These are phyloP conservation scores for Epicauta chinensis DNA, from an alignment of 1,140 invertebrate species.

Conservation along the genomic window DNA sequence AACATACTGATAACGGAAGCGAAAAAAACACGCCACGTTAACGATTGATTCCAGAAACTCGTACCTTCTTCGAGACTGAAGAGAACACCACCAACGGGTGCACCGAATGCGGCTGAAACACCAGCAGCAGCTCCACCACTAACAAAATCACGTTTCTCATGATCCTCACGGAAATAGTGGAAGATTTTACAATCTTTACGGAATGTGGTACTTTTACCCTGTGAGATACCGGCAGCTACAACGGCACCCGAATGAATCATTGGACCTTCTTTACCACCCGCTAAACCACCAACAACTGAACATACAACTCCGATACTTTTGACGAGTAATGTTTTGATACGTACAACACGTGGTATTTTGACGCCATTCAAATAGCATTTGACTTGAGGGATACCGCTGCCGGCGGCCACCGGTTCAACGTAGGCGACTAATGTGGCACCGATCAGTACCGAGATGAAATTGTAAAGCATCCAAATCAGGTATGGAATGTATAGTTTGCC, in stretches of 20 bases:
- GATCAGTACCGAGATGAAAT: conserved; percentile 72
- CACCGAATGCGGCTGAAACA: conserved; percentile 94
- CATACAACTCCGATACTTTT: conserved; percentile 91
- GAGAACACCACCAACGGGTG: conserved; percentile 94
- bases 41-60: conserved; percentile 96
- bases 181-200: conserved; percentile 83
- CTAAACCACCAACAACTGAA: conserved; percentile 91
- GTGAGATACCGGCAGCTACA: conserved; percentile 94
- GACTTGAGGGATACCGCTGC: conserved; percentile 97
- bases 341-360: conserved; percentile 86
- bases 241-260: conserved; percentile 99
- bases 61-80: conserved; percentile 98
- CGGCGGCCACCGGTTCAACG: conserved; percentile 87
- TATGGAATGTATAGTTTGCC: conserved; percentile 69
- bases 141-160: conserved; percentile 98
- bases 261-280: conserved; percentile 98
- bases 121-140: conserved; percentile 95
- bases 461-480: conserved; percentile 71
- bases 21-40: conserved; percentile 98
- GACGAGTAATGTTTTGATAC: conserved; percentile 90
- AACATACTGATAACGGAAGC: conserved; percentile 96
- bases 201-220: conserved; percentile 92
- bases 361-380: conserved; percentile 99
- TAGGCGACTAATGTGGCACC: conserved; percentile 80
- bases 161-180: conserved; percentile 89